phyloP scores from a whole-genome alignment of 2,797 vertebrate species.

The Phalanger gymnotis region DNA sequence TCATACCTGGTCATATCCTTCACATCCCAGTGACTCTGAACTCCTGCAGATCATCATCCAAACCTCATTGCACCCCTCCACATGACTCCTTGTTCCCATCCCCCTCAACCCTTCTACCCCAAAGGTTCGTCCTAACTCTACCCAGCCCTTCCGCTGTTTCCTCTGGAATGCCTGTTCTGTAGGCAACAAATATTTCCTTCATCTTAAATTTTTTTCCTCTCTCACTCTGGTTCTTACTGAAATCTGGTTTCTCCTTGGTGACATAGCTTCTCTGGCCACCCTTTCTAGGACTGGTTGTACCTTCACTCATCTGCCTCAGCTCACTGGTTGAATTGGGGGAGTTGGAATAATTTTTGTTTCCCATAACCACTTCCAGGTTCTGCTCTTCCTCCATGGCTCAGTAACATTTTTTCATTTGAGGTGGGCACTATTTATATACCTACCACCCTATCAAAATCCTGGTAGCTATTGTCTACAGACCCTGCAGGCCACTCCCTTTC shows the following conservation, averaged over 20 bases:
- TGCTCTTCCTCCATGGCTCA: not conserved
- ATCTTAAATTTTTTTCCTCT: not conserved
- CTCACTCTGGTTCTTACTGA: not conserved
- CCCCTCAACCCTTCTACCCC: not conserved
- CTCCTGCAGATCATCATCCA: not conserved
- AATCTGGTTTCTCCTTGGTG: not conserved
- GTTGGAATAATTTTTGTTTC: not conserved
- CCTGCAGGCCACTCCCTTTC: not conserved
- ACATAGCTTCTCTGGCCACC: not conserved
- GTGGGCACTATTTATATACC: not conserved
- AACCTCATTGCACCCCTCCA: not conserved
- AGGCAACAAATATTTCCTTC: not conserved
- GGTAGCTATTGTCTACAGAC: not conserved
- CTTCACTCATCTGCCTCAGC: not conserved
- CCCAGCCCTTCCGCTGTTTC: not conserved
- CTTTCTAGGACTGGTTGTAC: not conserved
- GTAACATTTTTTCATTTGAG: not conserved
- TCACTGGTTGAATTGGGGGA: not conserved
- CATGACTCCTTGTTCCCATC: not conserved
- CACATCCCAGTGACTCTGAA: not conserved
- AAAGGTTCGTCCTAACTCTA: not conserved
- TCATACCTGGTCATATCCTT: not conserved
- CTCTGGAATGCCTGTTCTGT: not conserved
- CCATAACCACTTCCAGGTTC: not conserved
- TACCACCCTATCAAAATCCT: not conserved